Evolutionary conservation across 1,140 invertebrate species (phyloP), one percentile per base, ranked within the genome.

Genomic region (Papilio machaon): DNA sequence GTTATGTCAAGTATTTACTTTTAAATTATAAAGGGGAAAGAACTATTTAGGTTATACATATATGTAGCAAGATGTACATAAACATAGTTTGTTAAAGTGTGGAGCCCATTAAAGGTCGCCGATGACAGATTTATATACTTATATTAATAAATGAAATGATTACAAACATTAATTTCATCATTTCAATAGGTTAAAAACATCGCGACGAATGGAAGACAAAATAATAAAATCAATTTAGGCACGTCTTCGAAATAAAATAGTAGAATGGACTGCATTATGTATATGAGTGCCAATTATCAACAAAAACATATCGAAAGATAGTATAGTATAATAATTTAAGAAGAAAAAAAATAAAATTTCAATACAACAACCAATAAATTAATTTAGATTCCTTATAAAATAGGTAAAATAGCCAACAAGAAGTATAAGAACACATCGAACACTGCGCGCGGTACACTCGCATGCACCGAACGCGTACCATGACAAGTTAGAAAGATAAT

Each of bases 321-420:
- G 84, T 90, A 79, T 52, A 91, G 86, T 91, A 90, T 85, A 93
- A 94, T 92, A 94, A 93, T 93, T 92, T 92, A 92, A 91, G 86
- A 92, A 90, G 86, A 90, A 90, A 92, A 90, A 88, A 92, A 92
- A 92, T 90, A 93, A 94, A 93, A 90, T 94, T 94, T 94, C 87
- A 93, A 94, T 94, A 91, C 90, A 94, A 94, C 91, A 94, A 94
- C 93, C 92, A 94, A 94, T 94, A 94, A 94, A 94, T 94, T 94
- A 94, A 94, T 94, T 94, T 94, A 91, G 93, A 92, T 90, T 90
- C 89, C 92, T 94, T 93, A 94, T 93, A 94, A 94, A 94, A 94
- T 94, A 94, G 93, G 92, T 94, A 94, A 93, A 93, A 94, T 93
- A 92, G 92, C 93, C 93, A 94, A 94, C 93, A 94, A 94, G 92